Base-by-base conservation (phyloP, 2,888 invertebrate species). In the Lissocephala sabroskyi region DNA sequence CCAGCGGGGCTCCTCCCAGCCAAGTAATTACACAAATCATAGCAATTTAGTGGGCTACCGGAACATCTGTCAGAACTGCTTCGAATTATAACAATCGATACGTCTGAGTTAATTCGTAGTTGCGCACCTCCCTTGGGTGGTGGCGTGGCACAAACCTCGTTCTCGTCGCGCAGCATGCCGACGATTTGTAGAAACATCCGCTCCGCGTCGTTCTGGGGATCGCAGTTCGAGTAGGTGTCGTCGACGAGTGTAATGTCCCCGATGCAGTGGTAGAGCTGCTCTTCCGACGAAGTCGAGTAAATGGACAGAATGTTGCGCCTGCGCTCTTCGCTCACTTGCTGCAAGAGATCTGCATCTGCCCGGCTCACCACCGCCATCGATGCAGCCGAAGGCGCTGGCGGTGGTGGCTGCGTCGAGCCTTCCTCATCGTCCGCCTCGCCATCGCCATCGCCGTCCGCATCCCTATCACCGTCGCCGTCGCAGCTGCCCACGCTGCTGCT, bases 161-260 rank as follows among this genome's bases (percentile, higher is more conserved):
- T 83, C 77, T 85, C 85, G 52, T 80, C 83, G 52, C 84, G 84
- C 59, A 85, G 70, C 65, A 84, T 83, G 67, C 84, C 82, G 9
- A 84, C 83, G 47, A 85, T 82, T 66, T 85, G 84, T 41, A 80
- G 68, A 59, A 84, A 85, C 85, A 85, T 84, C 58, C 82, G 80
- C 63, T 85, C 85, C 19, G 84, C 85, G 59, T 85, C 85, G 57
- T 84, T 85, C 60, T 84, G 81, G 33, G 85, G 84, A 66, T 83
- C 81, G 73, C 78, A 83, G 45, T 76, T 82, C 47, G 82, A 82
- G 63, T 82, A 81, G 28, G 79, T 79, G 60, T 84, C 84, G 45
- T 84, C 84, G 54, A 85, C 82, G 41, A 85, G 65, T 3, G 85
- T 85, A 28, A 84, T 80, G 63, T 85, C 83, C 55, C 82, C 79